These are phyloP conservation scores for Druon quercuslanigerum DNA, from an alignment of 1,140 invertebrate species.

Conservation along the genomic window DNA sequence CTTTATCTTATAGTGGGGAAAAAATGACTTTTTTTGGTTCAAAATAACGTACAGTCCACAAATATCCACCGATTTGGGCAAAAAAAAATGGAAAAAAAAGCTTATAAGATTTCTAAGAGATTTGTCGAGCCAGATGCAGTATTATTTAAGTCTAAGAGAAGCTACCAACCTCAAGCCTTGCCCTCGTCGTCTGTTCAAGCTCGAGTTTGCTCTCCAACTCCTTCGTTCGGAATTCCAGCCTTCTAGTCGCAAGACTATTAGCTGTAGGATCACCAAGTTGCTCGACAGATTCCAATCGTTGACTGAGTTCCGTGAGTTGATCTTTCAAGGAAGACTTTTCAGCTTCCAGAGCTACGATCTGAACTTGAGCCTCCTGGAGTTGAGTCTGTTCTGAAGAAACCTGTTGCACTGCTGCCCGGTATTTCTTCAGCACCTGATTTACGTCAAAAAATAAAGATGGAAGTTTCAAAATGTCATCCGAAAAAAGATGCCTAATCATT, in stretches of 20 bases:
- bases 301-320: constrained; percentile 84
- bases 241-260: constrained; percentile 81
- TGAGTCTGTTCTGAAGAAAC: constrained; percentile 89
- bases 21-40: too few species aligned
- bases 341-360: constrained; percentile 86
- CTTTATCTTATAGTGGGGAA: too few species aligned
- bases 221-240: constrained; percentile 87
- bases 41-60: too few species aligned
- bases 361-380: constrained; percentile 86
- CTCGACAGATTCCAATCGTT: constrained; percentile 86
- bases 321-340: constrained; percentile 86
- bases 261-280: constrained; percentile 85
- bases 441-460: constrained; percentile 40
- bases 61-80: too few species aligned
- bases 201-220: constrained; percentile 94
- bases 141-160: background rate
- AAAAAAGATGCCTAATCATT: background rate
- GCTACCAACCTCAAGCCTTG: constrained; percentile 83
- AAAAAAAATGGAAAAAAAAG: too few species aligned
- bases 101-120: too few species aligned
- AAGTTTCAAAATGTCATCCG: constrained; percentile 10
- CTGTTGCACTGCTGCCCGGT: constrained; percentile 90
- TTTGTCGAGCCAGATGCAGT: too few species aligned
- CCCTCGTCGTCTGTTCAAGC: constrained; percentile 89
- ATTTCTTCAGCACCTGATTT: constrained; percentile 89